These are phyloP conservation scores for Myotis pilosus DNA, from an alignment of 2,797 vertebrate genomes.

Conservation along the genomic window DNA sequence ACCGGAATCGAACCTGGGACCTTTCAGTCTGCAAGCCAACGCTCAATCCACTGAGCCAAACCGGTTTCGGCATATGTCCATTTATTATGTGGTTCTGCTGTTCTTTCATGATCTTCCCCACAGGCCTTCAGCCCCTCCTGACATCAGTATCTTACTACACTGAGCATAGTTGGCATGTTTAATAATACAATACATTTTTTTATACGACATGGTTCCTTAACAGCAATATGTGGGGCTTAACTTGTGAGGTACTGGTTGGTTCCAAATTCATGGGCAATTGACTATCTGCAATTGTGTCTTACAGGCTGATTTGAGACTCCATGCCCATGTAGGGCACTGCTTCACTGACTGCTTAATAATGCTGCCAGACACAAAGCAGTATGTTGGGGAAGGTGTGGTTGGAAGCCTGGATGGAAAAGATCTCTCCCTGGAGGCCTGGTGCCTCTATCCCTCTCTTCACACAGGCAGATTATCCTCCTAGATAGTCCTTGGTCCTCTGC, in stretches of 20 bases:
- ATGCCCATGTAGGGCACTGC: not conserved
- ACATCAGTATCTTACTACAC: not conserved
- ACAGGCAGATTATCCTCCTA: not conserved
- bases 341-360: not conserved
- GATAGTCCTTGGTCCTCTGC: not conserved
- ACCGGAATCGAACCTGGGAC: too few species aligned
- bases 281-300: not conserved
- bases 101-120: not conserved
- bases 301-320: not conserved
- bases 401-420: not conserved
- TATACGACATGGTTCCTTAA: not conserved
- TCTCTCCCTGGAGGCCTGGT: not conserved
- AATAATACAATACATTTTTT: not conserved
- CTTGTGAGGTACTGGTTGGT: not conserved
- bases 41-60: too few species aligned
- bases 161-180: not conserved
- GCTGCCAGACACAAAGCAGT: not conserved
- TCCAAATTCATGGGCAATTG: conserved; percentile 29
- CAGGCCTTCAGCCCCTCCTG: not conserved
- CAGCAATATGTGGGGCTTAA: not conserved
- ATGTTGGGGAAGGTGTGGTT: not conserved
- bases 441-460: not conserved
- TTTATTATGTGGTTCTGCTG: not conserved
- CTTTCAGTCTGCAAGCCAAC: too few species aligned
- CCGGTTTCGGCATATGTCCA: not conserved